Conservation (phyloP, 1,140 invertebrate genomes). For the Asobara japonica region DNA sequence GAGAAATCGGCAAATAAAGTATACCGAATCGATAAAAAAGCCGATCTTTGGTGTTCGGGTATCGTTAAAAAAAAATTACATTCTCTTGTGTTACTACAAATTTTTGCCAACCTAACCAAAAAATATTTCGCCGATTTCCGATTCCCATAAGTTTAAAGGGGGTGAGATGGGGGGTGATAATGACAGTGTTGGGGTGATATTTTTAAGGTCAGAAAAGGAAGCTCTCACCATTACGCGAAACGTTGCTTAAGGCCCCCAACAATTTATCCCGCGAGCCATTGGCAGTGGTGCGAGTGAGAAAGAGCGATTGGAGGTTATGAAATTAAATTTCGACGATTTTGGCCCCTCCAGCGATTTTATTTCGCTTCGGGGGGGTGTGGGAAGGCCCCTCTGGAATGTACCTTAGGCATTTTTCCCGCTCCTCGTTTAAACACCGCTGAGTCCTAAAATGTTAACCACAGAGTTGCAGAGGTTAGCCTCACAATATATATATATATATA, state of each 20-base stretch:
- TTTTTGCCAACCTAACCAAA: no score
- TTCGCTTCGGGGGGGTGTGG: slow-evolving; percentile 26
- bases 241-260: slow-evolving; percentile 5
- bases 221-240: slow-evolving; percentile 8
- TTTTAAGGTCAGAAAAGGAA: slow-evolving; percentile 18
- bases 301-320: neutral
- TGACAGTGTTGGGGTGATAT: slow-evolving; percentile 24
- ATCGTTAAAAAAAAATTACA: no score
- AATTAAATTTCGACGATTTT: slow-evolving; percentile 35
- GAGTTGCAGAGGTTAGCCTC: slow-evolving; percentile 31
- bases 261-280: slow-evolving; percentile 7
- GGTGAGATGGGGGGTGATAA: slow-evolving; percentile 6
- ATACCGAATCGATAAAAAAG: no score
- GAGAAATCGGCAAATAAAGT: no score
- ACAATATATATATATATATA: no score
- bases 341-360: slow-evolving; percentile 12
- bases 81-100: no score
- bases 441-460: slow-evolving; percentile 55
- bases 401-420: neutral
- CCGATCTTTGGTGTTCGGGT: no score
- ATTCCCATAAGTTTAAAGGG: neutral
- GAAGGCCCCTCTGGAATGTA: slow-evolving; percentile 24
- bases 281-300: neutral
- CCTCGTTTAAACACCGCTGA: neutral
- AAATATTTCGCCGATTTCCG: no score